Conservation (phyloP, 1,140 invertebrate species). For the Littorina saxatilis region DNA sequence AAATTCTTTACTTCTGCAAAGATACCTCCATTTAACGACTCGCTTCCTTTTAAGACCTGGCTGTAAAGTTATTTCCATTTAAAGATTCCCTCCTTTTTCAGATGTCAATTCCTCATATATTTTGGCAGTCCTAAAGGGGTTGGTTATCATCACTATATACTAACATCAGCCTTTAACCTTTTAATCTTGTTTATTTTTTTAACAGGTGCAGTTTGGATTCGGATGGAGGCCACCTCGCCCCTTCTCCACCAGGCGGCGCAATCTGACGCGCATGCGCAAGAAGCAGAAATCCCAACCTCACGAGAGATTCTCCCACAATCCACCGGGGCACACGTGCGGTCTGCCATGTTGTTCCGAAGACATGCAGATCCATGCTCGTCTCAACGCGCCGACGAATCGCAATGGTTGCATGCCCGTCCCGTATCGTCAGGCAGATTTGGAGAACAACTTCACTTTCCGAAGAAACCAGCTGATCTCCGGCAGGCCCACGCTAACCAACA, state of each 20-base stretch:
- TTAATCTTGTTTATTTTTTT: no score
- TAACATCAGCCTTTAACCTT: no score
- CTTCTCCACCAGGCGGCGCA: neutral
- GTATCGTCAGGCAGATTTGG: constrained; percentile 40
- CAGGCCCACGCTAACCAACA: constrained; percentile 49
- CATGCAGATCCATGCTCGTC: constrained; percentile 47
- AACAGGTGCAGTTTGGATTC: constrained; percentile 7
- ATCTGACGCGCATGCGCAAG: constrained; percentile 15
- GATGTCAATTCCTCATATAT: no score
- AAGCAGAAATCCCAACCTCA: constrained; percentile 23
- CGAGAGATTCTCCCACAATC: constrained; percentile 62
- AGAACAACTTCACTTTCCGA: constrained; percentile 62
- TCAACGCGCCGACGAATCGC: constrained; percentile 27
- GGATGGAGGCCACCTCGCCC: neutral
- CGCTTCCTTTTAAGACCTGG: no score
- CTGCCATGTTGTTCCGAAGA: constrained; percentile 68
- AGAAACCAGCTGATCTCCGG: constrained; percentile 44
- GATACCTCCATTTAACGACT: no score
- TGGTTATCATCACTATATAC: no score
- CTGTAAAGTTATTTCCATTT: no score
- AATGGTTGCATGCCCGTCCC: constrained; percentile 51
- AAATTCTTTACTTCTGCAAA: no score
- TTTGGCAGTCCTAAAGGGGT: no score
- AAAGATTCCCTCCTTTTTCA: no score
- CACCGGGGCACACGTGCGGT: constrained; percentile 68